Conservation (phyloP, 1,140 invertebrate genomes). For the Brachionus rubens region DNA sequence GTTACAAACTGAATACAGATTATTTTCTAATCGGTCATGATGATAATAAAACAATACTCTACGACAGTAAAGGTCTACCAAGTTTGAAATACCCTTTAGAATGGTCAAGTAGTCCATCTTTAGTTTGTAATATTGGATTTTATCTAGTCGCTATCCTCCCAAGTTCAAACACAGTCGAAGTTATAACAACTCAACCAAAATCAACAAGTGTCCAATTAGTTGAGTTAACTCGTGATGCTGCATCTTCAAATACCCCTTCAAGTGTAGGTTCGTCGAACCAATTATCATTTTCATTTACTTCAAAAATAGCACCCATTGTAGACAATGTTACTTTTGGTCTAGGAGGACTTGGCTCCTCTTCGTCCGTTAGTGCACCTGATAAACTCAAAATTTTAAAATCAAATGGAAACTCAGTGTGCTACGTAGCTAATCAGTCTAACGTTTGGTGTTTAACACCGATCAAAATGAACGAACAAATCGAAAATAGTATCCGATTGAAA, state of each 20-base stretch:
- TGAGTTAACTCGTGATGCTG: background rate
- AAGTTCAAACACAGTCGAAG: conserved; percentile 9
- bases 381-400: conserved; percentile 36
- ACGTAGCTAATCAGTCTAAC: conserved; percentile 40
- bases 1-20: conserved; percentile 21
- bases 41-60: conserved; percentile 20
- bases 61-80: background rate
- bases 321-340: background rate
- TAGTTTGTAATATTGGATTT: conserved; percentile 10
- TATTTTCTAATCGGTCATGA: conserved; percentile 31
- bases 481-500: conserved; percentile 12
- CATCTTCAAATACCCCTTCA: background rate
- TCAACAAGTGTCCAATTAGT: conserved; percentile 25
- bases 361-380: conserved; percentile 2
- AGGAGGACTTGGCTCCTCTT: background rate
- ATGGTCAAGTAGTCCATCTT: conserved; percentile 24
- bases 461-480: conserved; percentile 40
- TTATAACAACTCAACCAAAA: background rate
- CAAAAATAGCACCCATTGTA: background rate
- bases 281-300: conserved; percentile 28
- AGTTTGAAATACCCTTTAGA: background rate
- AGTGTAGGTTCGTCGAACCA: background rate
- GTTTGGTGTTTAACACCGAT: conserved; percentile 39
- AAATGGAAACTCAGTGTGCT: conserved; percentile 33
- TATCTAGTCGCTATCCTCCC: conserved; percentile 13